Percentiles rank a stretch among this genome's conserved stretches.
Conservation (phyloP, 2,888 invertebrate genomes). For the Synanthedon andrenaeformis region DNA sequence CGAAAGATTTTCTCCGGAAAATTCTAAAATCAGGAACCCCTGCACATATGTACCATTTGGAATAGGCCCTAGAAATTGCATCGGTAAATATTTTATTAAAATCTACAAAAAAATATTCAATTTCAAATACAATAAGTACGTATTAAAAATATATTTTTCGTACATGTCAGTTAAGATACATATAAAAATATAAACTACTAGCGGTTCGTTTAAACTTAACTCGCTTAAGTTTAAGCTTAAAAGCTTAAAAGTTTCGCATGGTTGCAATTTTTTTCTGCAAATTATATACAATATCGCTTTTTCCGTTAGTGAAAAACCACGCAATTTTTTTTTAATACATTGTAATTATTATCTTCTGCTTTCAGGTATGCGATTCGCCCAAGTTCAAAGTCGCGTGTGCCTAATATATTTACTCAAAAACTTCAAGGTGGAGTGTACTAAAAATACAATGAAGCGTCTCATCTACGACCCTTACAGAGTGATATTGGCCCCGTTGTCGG, state of each 20-base stretch:
- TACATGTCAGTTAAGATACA: too few species aligned
- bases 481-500: too few species aligned
- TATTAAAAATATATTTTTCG: too few species aligned
- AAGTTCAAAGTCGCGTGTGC: slow-evolving; percentile 7
- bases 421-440: slow-evolving; percentile 7
- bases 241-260: not conserved
- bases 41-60: slow-evolving; percentile 13
- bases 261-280: not conserved
- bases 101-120: too few species aligned
- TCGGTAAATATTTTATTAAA: slow-evolving; percentile 5
- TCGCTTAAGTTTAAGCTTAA: too few species aligned
- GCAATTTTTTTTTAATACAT: too few species aligned
- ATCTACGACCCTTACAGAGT: not conserved
- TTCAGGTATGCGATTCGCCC: slow-evolving; percentile 10
- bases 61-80: slow-evolving; percentile 11
- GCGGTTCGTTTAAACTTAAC: too few species aligned
- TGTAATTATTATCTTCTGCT: not conserved
- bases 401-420: slow-evolving; percentile 7
- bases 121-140: too few species aligned
- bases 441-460: slow-evolving; percentile 1
- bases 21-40: slow-evolving; percentile 6
- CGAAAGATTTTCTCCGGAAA: slow-evolving; percentile 13
- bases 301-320: too few species aligned
- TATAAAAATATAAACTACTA: too few species aligned
- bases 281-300: too few species aligned